Percentiles rank a stretch among this genome's conserved stretches.
These are phyloP conservation scores for Eupithecia abbreviata DNA, from an alignment of 2,888 invertebrate species.

Conservation along the genomic window DNA sequence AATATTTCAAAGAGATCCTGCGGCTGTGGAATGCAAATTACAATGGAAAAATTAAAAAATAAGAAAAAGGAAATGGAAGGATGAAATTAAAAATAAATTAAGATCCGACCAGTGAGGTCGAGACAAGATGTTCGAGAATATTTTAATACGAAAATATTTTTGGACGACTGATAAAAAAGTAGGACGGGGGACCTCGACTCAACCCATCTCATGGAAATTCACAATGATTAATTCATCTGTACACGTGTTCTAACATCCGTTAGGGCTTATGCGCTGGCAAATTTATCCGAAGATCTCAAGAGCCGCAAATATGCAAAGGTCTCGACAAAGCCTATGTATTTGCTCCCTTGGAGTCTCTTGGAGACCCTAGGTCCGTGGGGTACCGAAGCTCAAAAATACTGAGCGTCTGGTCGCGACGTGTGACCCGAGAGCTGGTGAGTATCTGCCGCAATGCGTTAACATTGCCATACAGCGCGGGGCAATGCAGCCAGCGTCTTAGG, in stretches of 20 bases:
- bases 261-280: too few relatives aligned
- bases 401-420: too few relatives aligned
- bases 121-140: constrained; percentile 28
- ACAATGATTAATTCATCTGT: background rate
- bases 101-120: constrained; percentile 36
- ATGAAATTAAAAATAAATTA: constrained; percentile 47
- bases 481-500: too few relatives aligned
- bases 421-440: too few relatives aligned
- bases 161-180: constrained; percentile 6
- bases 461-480: too few relatives aligned
- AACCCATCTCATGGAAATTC: constrained; percentile 3
- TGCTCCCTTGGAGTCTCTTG: too few relatives aligned
- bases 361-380: too few relatives aligned
- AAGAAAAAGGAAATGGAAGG: constrained; percentile 30
- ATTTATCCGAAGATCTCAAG: too few relatives aligned
- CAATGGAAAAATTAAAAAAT: constrained; percentile 35
- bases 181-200: background rate
- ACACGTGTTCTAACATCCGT: background rate
- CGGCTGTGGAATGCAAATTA: constrained; percentile 38
- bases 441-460: too few relatives aligned
- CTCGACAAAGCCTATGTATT: too few relatives aligned
- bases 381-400: too few relatives aligned
- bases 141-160: constrained; percentile 19
- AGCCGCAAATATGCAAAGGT: too few relatives aligned
- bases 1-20: constrained; percentile 34